Conservation (phyloP, 2,113 vertebrate genomes). For the Cebidichthys violaceus region DNA sequence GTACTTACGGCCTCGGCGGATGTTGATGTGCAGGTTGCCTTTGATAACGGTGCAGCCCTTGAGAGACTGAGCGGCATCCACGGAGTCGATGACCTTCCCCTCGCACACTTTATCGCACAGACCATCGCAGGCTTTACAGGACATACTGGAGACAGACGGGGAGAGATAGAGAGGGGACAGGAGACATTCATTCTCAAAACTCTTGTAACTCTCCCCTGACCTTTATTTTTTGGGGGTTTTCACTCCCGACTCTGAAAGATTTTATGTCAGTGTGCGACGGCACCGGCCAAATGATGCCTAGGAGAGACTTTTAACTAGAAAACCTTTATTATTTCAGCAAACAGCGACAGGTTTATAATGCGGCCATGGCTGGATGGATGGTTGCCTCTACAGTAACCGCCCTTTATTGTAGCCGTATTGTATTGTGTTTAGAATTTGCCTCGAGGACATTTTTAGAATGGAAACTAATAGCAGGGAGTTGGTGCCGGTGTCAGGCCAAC, state of each 20-base stretch:
- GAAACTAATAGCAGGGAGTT: constrained; percentile 5
- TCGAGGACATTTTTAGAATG: constrained; percentile 1
- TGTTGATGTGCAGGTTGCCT: constrained; percentile 96
- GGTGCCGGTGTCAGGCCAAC: not conserved
- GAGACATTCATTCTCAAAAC: constrained; percentile 6
- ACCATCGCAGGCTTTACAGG: constrained; percentile 93
- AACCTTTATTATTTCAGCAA: constrained; percentile 1
- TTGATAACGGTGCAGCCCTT: constrained; percentile 96
- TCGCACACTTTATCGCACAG: constrained; percentile 95
- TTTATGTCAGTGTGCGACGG: not conserved
- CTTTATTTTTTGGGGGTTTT: constrained; percentile 2
- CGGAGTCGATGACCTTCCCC: constrained; percentile 93
- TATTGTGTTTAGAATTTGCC: not conserved
- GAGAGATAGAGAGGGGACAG: not conserved
- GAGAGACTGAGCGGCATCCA: constrained; percentile 94
- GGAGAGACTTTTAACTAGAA: not conserved
- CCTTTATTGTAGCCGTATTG: not conserved
- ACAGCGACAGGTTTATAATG: not conserved
- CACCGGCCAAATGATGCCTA: not conserved
- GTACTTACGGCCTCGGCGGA: constrained; percentile 97
- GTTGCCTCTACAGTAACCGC: not conserved
- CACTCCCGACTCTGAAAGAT: not conserved
- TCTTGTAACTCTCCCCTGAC: not conserved
- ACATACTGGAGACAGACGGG: constrained; percentile 87
- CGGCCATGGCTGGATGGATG: not conserved